Evolutionary conservation across 2,888 invertebrate species (phyloP).

Genomic region (Platycheirus rosarum): DNA sequence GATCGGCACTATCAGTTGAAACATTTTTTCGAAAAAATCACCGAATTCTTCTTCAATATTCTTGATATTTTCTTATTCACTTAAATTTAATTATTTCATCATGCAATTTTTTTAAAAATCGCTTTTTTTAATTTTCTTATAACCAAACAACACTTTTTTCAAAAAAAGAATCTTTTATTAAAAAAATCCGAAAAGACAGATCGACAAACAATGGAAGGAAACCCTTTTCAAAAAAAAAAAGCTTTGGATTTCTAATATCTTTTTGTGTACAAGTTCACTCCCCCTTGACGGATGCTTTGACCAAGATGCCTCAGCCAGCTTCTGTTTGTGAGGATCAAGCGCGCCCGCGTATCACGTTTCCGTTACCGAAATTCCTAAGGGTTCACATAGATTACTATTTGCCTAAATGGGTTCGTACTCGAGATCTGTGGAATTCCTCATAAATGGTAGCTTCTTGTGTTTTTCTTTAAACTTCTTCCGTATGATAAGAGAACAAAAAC

Average conservation of each 20-base stretch:
- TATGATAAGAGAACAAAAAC: slow-evolving; percentile 48
- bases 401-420: slow-evolving; percentile 55
- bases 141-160: background rate
- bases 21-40: slow-evolving; percentile 55
- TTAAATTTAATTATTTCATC: background rate
- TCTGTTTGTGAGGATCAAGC: slow-evolving; percentile 50
- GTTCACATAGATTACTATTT: slow-evolving; percentile 68
- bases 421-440: slow-evolving; percentile 50
- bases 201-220: slow-evolving; percentile 8
- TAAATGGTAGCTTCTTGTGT: slow-evolving; percentile 27
- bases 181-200: slow-evolving; percentile 2
- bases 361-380: slow-evolving; percentile 62
- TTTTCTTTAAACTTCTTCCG: slow-evolving; percentile 32
- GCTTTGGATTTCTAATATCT: slow-evolving; percentile 52
- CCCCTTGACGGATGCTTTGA: slow-evolving; percentile 27
- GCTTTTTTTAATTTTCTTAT: background rate
- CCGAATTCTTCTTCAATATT: slow-evolving; percentile 19
- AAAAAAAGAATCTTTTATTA: background rate
- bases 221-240: slow-evolving; percentile 22
- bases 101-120: background rate
- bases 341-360: slow-evolving; percentile 68
- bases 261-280: slow-evolving; percentile 53
- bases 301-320: slow-evolving; percentile 26
- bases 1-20: slow-evolving; percentile 52
- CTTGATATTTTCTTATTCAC: slow-evolving; percentile 9